A percentile compares a stretch with the other conserved stretches of the same genome.
These are phyloP conservation scores for Dichetophora obliterata DNA, from an alignment of 2,888 invertebrate genomes.

Conservation along the genomic window DNA sequence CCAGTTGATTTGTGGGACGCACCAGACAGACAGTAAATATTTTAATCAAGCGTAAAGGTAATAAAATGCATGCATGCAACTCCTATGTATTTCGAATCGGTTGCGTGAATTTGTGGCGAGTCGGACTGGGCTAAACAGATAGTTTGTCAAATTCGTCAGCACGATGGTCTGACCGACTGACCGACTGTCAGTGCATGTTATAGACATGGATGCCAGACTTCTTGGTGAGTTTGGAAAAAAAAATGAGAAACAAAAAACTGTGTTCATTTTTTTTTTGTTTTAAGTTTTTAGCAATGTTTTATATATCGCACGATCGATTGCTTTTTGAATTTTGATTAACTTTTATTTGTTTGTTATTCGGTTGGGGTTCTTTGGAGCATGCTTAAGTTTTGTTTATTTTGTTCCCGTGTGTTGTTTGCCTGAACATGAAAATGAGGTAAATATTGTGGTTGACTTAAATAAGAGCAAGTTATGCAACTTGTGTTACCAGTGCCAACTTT, in stretches of 20 bases:
- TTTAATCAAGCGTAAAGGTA: constrained; percentile 33
- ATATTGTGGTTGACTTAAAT: constrained; percentile 3
- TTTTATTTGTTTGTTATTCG: constrained; percentile 51
- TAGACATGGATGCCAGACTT: not conserved
- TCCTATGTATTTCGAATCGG: constrained; percentile 22
- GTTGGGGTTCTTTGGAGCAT: not conserved
- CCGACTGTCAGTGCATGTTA: not conserved
- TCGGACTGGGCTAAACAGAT: not conserved
- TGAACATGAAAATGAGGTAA: constrained; percentile 28
- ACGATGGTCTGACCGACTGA: too few species aligned
- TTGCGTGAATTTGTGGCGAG: constrained; percentile 3
- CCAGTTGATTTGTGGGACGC: not conserved
- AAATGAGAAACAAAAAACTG: not conserved
- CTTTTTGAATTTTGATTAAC: constrained; percentile 55
- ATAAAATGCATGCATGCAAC: constrained; percentile 14
- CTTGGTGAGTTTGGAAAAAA: constrained; percentile 2
- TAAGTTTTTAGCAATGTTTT: constrained; percentile 34
- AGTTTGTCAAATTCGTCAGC: not conserved
- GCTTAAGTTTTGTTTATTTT: constrained; percentile 8
- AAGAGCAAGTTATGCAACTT: constrained; percentile 38
- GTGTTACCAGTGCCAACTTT: constrained; percentile 24
- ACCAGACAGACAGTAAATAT: not conserved
- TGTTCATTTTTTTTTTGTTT: constrained; percentile 36
- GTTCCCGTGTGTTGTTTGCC: constrained; percentile 16
- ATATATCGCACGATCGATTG: constrained; percentile 47